phyloP scores from a whole-genome alignment of 2,797 vertebrate species.

The Ctenopoma multispine region DNA sequence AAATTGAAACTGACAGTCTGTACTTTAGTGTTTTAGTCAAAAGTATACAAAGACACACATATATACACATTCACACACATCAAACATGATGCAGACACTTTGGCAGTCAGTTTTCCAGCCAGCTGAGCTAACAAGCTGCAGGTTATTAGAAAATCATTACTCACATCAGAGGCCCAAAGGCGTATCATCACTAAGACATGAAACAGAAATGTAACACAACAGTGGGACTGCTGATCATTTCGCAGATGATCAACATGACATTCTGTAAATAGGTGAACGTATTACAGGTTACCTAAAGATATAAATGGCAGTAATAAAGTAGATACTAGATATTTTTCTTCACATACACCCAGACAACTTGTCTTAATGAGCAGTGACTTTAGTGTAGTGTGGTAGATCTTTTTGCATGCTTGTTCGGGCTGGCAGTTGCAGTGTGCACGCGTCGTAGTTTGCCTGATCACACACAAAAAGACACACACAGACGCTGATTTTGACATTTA shows the following conservation, averaged over 20 bases:
- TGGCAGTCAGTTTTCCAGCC: conserved; percentile 56
- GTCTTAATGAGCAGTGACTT: neutral
- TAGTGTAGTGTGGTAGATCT: neutral
- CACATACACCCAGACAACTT: neutral
- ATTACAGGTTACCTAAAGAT: conserved; percentile 4
- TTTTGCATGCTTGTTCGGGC: neutral
- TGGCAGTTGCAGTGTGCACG: neutral
- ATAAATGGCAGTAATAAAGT: conserved; percentile 16
- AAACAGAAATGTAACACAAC: conserved; percentile 46
- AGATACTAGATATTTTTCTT: neutral
- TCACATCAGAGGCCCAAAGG: conserved; percentile 49
- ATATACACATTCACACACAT: conserved; percentile 36
- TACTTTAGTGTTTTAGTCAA: conserved; percentile 48
- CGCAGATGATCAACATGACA: conserved; percentile 1
- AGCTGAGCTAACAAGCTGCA: conserved; percentile 71
- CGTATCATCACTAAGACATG: conserved; percentile 45
- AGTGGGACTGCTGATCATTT: conserved; percentile 41
- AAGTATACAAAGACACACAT: conserved; percentile 16
- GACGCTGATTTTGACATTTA: conserved; percentile 16
- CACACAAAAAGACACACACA: conserved; percentile 2
- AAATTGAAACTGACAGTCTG: conserved; percentile 58
- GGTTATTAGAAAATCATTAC: conserved; percentile 72
- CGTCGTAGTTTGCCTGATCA: neutral
- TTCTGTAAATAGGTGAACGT: conserved; percentile 25
- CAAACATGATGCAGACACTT: conserved; percentile 51